Evolutionary conservation across 2,113 vertebrate genomes (phyloP).

Genomic region (Chaetura pelagica): DNA sequence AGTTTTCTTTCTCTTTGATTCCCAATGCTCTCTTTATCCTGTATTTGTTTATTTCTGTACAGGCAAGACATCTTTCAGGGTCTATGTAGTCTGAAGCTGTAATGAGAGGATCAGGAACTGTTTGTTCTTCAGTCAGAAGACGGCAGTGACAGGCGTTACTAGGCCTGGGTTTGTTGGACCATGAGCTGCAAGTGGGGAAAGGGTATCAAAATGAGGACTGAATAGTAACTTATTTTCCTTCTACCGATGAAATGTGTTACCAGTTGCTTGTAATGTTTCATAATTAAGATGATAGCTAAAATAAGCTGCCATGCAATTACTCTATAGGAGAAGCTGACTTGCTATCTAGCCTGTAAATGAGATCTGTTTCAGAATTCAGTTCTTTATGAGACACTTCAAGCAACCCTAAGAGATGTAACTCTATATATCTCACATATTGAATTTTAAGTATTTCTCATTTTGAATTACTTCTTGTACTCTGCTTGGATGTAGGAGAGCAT

Average conservation of each 20-base stretch:
- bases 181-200: background rate
- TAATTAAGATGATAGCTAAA: slow-evolving; percentile 56
- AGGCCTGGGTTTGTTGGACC: background rate
- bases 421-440: background rate
- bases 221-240: slow-evolving; percentile 19
- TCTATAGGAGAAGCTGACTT: slow-evolving; percentile 19
- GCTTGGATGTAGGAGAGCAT: background rate
- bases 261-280: background rate
- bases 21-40: background rate
- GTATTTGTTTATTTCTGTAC: background rate
- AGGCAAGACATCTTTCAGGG: background rate
- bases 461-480: background rate
- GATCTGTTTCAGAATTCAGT: background rate
- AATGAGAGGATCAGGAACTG: background rate
- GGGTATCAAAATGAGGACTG: background rate
- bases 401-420: background rate
- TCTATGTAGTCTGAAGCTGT: background rate
- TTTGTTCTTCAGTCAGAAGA: background rate
- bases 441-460: slow-evolving; percentile 16
- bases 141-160: fast-evolving
- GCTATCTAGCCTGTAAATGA: slow-evolving; percentile 35
- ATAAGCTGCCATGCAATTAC: slow-evolving; percentile 40
- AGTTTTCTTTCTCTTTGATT: background rate
- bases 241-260: background rate
- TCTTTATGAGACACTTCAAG: background rate